Evolutionary conservation across 35 echinoderm and acorn worm genomes (phyloP), one percentile per base, ranked within the genome.

Genomic region (Strongylocentrotus purpuratus): DNA sequence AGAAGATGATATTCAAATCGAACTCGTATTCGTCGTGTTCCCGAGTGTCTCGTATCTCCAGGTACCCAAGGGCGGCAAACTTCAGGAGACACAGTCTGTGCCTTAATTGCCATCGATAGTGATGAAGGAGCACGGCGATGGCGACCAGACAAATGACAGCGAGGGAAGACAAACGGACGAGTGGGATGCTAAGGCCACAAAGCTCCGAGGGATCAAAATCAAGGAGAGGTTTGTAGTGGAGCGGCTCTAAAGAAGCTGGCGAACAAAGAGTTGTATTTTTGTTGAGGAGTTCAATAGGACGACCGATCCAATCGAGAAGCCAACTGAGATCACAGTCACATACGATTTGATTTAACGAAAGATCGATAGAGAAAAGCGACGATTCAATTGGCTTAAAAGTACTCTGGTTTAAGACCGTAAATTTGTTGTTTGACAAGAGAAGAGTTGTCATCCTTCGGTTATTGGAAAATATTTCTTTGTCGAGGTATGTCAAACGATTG

Each of bases 1-100:
- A 41, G 46, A 15, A 92, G 46, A 92, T 45, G 46, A 92, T 46
- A n/a, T 92, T 92, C n/a, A 92, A 28, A 28, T 92, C 89, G 46
- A 33, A 45, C 32, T 28, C n/a, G 41, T 46, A 92, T 0, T 92
- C 89, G 22, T 45, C 9, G 13, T 92, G 89, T 15, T 92, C 89
- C 18, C 89, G 89, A 28, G 32, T 14, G 25, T 92, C 89, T 41
- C 41, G 7, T 47, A 92, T 8, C 17, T 92, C 89, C 8, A 33
- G 13, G 25, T 46, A 92, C 31, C 89, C 89, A 45, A 92, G 11
- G 41, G 31, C 89, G 22, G 41, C 18, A 9, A 92, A 28, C 25
- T 92, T 92, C 7, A 92, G 46, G 31, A 33, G 89, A 47, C 2
- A 92, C 2, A n/a, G 31, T 9, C 41, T 92, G 46, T 92, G 41